Base-by-base conservation (phyloP, 2,797 vertebrate species). In the Dromococcyx pavoninus region DNA sequence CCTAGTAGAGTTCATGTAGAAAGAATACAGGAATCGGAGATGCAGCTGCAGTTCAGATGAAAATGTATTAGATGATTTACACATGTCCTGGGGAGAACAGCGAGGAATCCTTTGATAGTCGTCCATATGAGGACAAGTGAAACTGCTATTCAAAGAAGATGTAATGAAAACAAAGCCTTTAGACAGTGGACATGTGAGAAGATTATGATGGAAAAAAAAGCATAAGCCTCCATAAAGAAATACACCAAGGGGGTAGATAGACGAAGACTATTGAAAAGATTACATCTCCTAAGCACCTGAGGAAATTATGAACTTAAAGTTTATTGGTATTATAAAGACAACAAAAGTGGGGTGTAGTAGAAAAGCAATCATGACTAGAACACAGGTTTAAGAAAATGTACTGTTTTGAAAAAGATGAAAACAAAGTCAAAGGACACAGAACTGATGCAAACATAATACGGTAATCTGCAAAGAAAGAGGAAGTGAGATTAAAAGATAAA, bases 141-240 rank as follows among this genome's bases (percentile, higher is more conserved):
- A 77, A 86, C 28, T 65, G 30, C 25, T 91, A 22, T 35, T 85
- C 50, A 83, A 73, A 83, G 62, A 70, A 58, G 48, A 46, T 10
- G 18, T 11, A 91, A 57, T 64, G 50, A 95, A 91, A 96, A 80
- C 37, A 65, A 82, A 74, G 19, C 61, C 56, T 89, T 88, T 69
- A 80, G 69, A 80, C 15, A 69, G 37, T 27, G 64, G 48, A 89
- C 43, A 32, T 32, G 27, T 39, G 27, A 91, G 33, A 89, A 77
- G 32, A 91, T 22, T 50, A 92, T 69, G 65, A 75, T 35, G 9
- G 57, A 76, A 71, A 80, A 78, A 93, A 83, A 71, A 28, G 13
- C 22, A 50, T 10, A 50, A 27, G 27, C 5, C 21, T 67, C 46
- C 30, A 75, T 60, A 71, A 74, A 79, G 16, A 83, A 86, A 69